Evolutionary conservation across 2,797 vertebrate species (phyloP).

Genomic region (Geotrypetes seraphini): DNA sequence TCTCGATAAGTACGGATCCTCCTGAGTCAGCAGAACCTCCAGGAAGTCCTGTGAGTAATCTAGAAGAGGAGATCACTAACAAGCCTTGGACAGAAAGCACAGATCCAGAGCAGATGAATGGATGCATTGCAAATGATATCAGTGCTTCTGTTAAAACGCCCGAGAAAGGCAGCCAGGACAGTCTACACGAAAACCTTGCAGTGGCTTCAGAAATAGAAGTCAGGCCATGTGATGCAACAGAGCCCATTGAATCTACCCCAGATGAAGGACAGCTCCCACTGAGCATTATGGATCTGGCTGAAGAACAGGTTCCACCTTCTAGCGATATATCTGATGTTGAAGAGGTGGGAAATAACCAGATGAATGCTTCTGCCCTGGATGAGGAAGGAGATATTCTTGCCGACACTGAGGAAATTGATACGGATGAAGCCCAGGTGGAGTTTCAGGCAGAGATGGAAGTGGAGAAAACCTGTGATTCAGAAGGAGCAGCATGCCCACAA

Average conservation of each 20-base stretch:
- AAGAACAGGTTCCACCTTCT: slow-evolving; percentile 26
- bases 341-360: slow-evolving; percentile 30
- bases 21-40: slow-evolving; percentile 45
- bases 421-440: slow-evolving; percentile 27
- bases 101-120: slow-evolving; percentile 55
- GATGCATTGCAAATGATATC: slow-evolving; percentile 26
- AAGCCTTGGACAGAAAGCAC: slow-evolving; percentile 50
- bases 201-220: slow-evolving; percentile 25
- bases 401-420: slow-evolving; percentile 16
- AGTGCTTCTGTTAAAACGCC: slow-evolving; percentile 12
- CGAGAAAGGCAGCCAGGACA: slow-evolving; percentile 34
- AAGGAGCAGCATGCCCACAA: slow-evolving; percentile 16
- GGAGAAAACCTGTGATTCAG: slow-evolving; percentile 40
- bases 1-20: slow-evolving; percentile 69
- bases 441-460: slow-evolving; percentile 18
- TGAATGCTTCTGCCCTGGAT: slow-evolving; percentile 29
- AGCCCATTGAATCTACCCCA: slow-evolving; percentile 40
- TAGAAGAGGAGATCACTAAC: slow-evolving; percentile 28
- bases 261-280: slow-evolving; percentile 32
- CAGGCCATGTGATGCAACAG: slow-evolving; percentile 20
- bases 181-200: slow-evolving; percentile 37
- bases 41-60: slow-evolving; percentile 39
- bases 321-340: slow-evolving; percentile 28
- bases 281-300: slow-evolving; percentile 32
- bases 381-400: slow-evolving; percentile 9